These are phyloP conservation scores for Mycalesis mineus DNA, from an alignment of 2,888 invertebrate species.

Conservation along the genomic window DNA sequence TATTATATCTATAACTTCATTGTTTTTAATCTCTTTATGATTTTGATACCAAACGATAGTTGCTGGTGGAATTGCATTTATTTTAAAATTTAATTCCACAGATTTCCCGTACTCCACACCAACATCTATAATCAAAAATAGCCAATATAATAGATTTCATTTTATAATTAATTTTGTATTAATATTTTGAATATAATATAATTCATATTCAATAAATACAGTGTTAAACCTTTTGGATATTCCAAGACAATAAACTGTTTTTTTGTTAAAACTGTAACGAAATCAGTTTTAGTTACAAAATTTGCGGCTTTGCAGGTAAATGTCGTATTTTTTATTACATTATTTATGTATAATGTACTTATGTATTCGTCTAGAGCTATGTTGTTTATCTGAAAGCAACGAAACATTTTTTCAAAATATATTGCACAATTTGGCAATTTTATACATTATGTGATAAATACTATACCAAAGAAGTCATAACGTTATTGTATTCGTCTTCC, in stretches of 20 bases:
- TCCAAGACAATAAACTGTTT: constrained; percentile 29
- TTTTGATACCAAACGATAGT: constrained; percentile 39
- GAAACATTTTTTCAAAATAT: constrained; percentile 14
- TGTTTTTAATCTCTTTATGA: constrained; percentile 24
- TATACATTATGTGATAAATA: neutral
- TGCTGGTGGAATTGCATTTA: constrained; percentile 42
- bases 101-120: constrained; percentile 35
- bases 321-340: constrained; percentile 35
- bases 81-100: constrained; percentile 36
- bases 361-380: constrained; percentile 46
- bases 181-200: too few species aligned
- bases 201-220: too few species aligned
- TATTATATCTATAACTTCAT: constrained; percentile 28
- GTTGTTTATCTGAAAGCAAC: constrained; percentile 32
- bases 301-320: constrained; percentile 48
- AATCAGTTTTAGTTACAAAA: constrained; percentile 27
- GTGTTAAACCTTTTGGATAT: constrained; percentile 6
- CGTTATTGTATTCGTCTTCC: constrained; percentile 33
- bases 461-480: constrained; percentile 4
- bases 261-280: constrained; percentile 33
- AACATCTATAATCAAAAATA: constrained; percentile 28
- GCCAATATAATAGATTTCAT: too few species aligned
- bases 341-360: constrained; percentile 38
- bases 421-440: neutral
- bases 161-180: too few species aligned